A percentile compares a stretch with the other conserved stretches of the same genome.
Evolutionary conservation across 1,140 invertebrate genomes (phyloP).

Genomic region (Hycleus cichorii): DNA sequence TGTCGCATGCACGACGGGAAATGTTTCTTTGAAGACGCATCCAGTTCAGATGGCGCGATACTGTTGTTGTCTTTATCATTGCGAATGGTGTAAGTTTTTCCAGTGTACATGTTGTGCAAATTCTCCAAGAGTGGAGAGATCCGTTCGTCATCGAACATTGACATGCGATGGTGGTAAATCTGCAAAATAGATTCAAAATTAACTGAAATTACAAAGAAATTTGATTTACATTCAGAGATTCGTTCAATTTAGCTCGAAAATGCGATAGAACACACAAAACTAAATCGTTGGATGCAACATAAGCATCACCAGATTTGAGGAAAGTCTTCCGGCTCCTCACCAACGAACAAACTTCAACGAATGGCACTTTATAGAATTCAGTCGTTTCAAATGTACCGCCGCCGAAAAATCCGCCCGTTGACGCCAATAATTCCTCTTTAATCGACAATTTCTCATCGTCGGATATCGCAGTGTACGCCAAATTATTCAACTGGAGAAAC

Average conservation of each 20-base stretch:
- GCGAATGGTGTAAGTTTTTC: conserved; percentile 56
- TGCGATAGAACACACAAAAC: conserved; percentile 72
- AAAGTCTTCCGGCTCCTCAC: conserved; percentile 73
- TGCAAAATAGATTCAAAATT: conserved; percentile 13
- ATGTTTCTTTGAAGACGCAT: conserved; percentile 69
- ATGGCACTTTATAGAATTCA: conserved; percentile 80
- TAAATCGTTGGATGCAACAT: conserved; percentile 77
- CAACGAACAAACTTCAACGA: conserved; percentile 81
- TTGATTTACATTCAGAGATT: conserved; percentile 60
- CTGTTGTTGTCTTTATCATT: conserved; percentile 36
- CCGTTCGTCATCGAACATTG: conserved; percentile 74
- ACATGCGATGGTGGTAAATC: conserved; percentile 50
- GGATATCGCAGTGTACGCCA: conserved; percentile 47
- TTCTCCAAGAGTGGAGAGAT: conserved; percentile 62
- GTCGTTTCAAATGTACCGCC: conserved; percentile 51
- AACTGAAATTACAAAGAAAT: neutral
- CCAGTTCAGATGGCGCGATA: conserved; percentile 47
- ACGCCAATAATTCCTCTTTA: conserved; percentile 21
- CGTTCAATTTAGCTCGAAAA: conserved; percentile 68
- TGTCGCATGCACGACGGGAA: conserved; percentile 93
- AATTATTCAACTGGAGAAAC: conserved; percentile 67
- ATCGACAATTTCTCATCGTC: conserved; percentile 57
- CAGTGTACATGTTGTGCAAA: conserved; percentile 73
- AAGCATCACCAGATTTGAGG: conserved; percentile 78
- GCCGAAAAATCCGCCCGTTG: conserved; percentile 30